These are phyloP conservation scores for Drosophila bocqueti DNA, from an alignment of 1,140 invertebrate genomes.

Conservation along the genomic window DNA sequence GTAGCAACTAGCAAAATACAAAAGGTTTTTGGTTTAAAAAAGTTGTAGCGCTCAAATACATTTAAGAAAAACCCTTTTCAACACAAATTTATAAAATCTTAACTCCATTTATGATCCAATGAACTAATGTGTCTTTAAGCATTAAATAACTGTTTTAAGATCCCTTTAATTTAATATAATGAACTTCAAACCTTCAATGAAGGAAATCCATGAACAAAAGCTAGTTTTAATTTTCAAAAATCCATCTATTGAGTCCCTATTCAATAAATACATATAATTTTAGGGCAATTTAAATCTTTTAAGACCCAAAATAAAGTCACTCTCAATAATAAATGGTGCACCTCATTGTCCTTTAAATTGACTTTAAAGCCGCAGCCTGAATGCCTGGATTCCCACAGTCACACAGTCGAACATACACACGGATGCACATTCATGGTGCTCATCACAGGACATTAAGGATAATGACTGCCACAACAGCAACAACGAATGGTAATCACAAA, in stretches of 20 bases:
- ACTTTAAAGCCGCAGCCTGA: constrained; percentile 29
- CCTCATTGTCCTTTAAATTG: constrained; percentile 22
- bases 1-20: no score
- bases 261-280: no score
- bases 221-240: no score
- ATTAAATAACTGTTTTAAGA: background rate
- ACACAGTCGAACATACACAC: constrained; percentile 16
- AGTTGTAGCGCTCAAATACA: no score
- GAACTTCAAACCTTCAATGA: background rate
- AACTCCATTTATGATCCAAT: background rate
- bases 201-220: background rate
- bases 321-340: background rate
- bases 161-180: background rate
- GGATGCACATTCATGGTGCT: constrained; percentile 43
- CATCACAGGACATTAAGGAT: constrained; percentile 63
- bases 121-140: background rate
- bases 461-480: constrained; percentile 61
- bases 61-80: no score
- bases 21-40: no score
- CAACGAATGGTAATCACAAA: constrained; percentile 46
- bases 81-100: no score
- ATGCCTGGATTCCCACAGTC: constrained; percentile 20
- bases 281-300: background rate
- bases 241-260: no score
- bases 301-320: background rate